Percentiles rank a stretch among this genome's conserved stretches.
Conservation (phyloP, 2,888 invertebrate genomes). For the Ichneumoninae sp. region DNA sequence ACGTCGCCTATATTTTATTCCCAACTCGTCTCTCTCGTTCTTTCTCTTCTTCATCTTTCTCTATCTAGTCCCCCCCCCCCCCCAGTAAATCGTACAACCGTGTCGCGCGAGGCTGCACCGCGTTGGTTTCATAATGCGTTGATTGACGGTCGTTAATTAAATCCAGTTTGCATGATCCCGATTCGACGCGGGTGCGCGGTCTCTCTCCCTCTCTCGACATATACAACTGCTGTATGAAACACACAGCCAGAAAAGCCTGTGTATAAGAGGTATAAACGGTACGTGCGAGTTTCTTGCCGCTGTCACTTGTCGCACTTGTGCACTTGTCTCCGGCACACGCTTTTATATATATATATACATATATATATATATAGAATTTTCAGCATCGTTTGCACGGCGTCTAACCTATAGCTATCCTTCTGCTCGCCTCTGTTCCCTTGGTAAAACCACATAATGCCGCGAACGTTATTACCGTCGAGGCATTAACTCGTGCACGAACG, state of each 20-base stretch:
- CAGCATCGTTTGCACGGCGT: slow-evolving; percentile 55
- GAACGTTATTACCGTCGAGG: slow-evolving; percentile 56
- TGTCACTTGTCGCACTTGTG: slow-evolving; percentile 58
- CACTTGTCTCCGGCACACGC: slow-evolving; percentile 46
- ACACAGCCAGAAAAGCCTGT: slow-evolving; percentile 9
- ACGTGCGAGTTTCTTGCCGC: slow-evolving; percentile 55
- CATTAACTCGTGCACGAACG: slow-evolving; percentile 46
- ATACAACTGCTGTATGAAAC: slow-evolving; percentile 30
- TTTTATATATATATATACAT: slow-evolving; percentile 23
- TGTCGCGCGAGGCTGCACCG: slow-evolving; percentile 29
- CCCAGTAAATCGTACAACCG: slow-evolving; percentile 38
- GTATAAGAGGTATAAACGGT: slow-evolving; percentile 40
- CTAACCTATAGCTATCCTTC: slow-evolving; percentile 26
- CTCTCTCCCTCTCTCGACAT: slow-evolving; percentile 47
- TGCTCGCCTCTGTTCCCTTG: slow-evolving; percentile 38
- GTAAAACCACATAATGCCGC: slow-evolving; percentile 59
- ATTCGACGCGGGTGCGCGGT: slow-evolving; percentile 68
- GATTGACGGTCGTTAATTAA: slow-evolving; percentile 76
- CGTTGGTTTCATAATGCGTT: slow-evolving; percentile 71
- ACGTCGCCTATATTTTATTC: neutral
- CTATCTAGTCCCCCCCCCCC: slow-evolving; percentile 1
- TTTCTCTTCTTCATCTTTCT: slow-evolving; percentile 6
- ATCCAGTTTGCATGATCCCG: slow-evolving; percentile 74
- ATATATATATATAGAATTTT: slow-evolving; percentile 36
- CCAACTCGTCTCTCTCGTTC: slow-evolving; percentile 10